Evolutionary conservation across 2,888 invertebrate species (phyloP), one percentile per base, ranked within the genome.

Genomic region (Antitype chi): DNA sequence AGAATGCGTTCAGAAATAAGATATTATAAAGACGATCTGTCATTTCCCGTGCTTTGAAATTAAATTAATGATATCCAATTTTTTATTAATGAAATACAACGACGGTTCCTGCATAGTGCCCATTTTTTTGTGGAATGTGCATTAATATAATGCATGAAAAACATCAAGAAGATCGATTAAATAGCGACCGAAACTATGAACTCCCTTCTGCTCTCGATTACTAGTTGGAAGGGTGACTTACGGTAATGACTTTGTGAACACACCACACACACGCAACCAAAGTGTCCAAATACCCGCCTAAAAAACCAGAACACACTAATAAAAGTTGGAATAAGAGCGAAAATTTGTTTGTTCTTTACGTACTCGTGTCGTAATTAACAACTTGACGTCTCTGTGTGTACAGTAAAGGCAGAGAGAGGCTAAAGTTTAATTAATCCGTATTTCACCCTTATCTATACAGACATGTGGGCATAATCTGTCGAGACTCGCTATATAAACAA

Each of bases 381-480:
- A 74, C 76, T 86, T 84, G 76, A 85, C 82, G 67, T 85, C 72
- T 68, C 60, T 81, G 66, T 75, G 70, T 78, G 52, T 64, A 80
- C 74, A 55, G 70, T 79, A 72, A 81, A 79, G 57, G 70, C 73
- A 66, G 43, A 63, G 70, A 82, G 78, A 83, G 78, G 85, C 83
- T 73, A 75, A 89, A 85, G 81, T 88, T 89, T 87, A 88, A 87
- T 87, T 88, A 88, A 87, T 85, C 82, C 81, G 71, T 85, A 88
- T 84, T 86, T 80, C 71, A 85, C 79, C 87, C 85, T 88, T 88
- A 81, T 89, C 89, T 83, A 53, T 75, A 80, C 78, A 79, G 86
- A 78, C 88, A 85, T 85, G 82, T 76, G 84, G 87, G 81, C 76
- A 75, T 79, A 84, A 82, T 85, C 87, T 87, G 87, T 81, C 82